These are phyloP conservation scores for Boulengeromyrus knoepffleri DNA, from an alignment of 2,113 vertebrate genomes.

Conservation along the genomic window DNA sequence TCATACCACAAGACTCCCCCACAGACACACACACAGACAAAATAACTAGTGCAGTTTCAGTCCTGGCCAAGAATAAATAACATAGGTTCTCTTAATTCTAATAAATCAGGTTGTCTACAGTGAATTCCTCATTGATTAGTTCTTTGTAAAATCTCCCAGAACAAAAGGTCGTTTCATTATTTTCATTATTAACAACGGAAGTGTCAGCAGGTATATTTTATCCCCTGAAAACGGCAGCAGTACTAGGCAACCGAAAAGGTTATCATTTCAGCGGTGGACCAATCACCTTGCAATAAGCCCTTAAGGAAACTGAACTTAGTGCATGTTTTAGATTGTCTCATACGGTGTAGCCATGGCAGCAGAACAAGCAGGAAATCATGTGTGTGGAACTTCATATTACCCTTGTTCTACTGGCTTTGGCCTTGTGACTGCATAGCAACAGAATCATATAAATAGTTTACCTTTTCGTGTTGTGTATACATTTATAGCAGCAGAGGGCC, in stretches of 20 bases:
- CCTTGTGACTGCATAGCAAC: neutral
- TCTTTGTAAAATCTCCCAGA: neutral
- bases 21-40: neutral
- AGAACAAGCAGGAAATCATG: neutral
- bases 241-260: conserved; percentile 18
- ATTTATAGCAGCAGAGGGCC: neutral
- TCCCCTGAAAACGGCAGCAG: neutral
- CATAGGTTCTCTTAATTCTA: neutral
- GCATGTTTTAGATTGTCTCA: neutral
- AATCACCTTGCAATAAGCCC: conserved; percentile 8
- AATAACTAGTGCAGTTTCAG: neutral
- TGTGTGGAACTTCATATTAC: neutral
- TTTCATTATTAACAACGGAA: neutral
- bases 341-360: neutral
- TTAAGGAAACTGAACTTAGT: neutral
- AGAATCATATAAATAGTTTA: neutral
- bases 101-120: neutral
- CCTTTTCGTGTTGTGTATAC: neutral
- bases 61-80: neutral
- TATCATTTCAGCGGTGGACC: conserved; percentile 15
- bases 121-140: neutral
- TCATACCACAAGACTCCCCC: neutral
- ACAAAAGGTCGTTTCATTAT: conserved; percentile 9
- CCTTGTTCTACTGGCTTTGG: neutral
- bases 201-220: neutral